Percentiles rank a stretch among this genome's conserved stretches.
phyloP scores from a whole-genome alignment of 2,113 vertebrate species.

The Rhineura floridana region DNA sequence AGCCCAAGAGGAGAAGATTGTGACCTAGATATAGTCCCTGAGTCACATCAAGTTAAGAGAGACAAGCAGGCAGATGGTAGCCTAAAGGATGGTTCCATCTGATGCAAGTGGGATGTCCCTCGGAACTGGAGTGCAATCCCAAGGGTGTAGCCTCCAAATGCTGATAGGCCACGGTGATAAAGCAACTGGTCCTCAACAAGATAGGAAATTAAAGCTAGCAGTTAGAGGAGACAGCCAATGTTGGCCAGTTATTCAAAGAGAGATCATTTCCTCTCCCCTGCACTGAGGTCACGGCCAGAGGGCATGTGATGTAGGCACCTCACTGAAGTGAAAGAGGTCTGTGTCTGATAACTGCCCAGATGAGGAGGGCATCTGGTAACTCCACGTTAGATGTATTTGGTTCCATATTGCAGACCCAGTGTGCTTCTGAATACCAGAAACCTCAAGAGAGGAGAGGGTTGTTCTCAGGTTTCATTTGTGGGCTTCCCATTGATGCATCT shows the following conservation, averaged over 20 bases:
- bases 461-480: no score
- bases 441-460: no score
- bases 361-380: no score
- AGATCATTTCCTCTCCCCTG: neutral
- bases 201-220: neutral
- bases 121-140: neutral
- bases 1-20: neutral
- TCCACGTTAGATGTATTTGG: no score
- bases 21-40: neutral
- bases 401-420: no score
- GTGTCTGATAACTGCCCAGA: no score
- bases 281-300: neutral
- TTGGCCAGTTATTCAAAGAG: neutral
- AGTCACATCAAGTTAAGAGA: neutral
- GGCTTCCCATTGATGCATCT: no score
- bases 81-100: neutral
- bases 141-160: neutral
- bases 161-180: neutral
- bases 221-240: neutral
- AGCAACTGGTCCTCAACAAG: neutral
- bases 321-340: no score
- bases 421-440: no score
- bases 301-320: neutral
- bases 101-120: neutral
- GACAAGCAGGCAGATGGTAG: no score